Evolutionary conservation across 2,113 vertebrate species (phyloP), one percentile per base, ranked within the genome.

Genomic region (Grallaria varia): DNA sequence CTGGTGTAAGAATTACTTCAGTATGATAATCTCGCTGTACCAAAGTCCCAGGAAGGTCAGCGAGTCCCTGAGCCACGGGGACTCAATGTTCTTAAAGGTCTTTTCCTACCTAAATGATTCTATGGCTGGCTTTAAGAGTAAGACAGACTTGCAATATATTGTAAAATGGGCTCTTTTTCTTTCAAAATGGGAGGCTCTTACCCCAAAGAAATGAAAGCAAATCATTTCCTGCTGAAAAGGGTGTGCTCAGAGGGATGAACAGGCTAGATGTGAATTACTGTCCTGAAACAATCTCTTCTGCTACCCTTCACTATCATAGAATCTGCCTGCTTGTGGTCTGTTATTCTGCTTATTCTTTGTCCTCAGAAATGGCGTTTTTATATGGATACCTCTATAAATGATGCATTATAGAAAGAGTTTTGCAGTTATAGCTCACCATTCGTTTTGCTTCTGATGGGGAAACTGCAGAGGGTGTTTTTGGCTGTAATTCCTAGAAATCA

Each of bases 401-500:
- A 62, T 13, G 33, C 19, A 42, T 69, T 30, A 66, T 12, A 28
- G 66, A 53, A 89, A 53, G n/a, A 68, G 40, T 40, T 85, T 56
- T 60, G 59, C 52, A n/a, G 40, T 37, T 33, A 58, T 42, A 88
- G 66, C 44, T 89, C 25, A 1, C 20, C 71, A 42, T 52, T 60
- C 23, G 80, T 82, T 83, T 62, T 82, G 42, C 50, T 88, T 50
- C 91, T 77, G 24, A 25, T 21, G 22, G 56, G 50, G 20, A 83
- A 93, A 87, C 30, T 35, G 59, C 62, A 74, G 74, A 73, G 72
- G 37, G 37, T 95, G 80, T 66, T 66, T 78, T 60, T 96, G 87
- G 58, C 92, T 93, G 55, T 23, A 56, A 47, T 79, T 94, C 72
- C 82, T 84, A 52, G 92, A 88, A 75, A 86, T 92, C 84, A 71